phyloP scores from a whole-genome alignment of 2,797 vertebrate genomes.

The Leuciscus waleckii region DNA sequence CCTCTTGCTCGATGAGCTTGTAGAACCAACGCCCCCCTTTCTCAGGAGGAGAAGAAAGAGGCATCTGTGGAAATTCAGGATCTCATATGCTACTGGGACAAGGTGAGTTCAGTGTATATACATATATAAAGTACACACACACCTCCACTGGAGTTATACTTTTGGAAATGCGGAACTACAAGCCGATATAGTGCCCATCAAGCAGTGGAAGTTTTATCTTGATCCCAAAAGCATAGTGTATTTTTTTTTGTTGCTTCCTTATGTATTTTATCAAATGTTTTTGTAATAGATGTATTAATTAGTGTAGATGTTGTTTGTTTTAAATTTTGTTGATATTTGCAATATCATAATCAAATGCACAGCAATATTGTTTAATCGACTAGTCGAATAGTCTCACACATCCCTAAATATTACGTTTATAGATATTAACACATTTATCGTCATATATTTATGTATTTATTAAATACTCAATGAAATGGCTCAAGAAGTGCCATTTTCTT shows the following conservation, averaged over 20 bases:
- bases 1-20: slow-evolving; percentile 90
- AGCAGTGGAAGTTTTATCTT: not conserved
- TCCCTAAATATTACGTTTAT: too few relatives aligned
- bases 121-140: not conserved
- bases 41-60: slow-evolving; percentile 75
- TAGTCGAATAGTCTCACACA: too few relatives aligned
- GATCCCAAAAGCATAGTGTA: not conserved
- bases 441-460: too few relatives aligned
- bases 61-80: slow-evolving; percentile 76
- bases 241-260: not conserved
- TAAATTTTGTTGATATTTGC: not conserved
- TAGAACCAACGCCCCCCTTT: slow-evolving; percentile 65
- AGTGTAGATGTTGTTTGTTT: not conserved
- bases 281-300: not conserved
- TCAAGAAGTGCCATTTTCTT: too few relatives aligned
- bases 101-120: slow-evolving; percentile 75
- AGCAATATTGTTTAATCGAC: too few relatives aligned
- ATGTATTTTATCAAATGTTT: not conserved
- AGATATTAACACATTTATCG: too few relatives aligned
- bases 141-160: not conserved
- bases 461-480: too few relatives aligned
- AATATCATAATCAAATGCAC: too few relatives aligned
- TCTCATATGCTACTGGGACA: slow-evolving; percentile 83
- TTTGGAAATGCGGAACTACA: not conserved
- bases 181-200: not conserved